Conservation (phyloP, 2,113 vertebrate genomes). For the Silurus meridionalis region DNA sequence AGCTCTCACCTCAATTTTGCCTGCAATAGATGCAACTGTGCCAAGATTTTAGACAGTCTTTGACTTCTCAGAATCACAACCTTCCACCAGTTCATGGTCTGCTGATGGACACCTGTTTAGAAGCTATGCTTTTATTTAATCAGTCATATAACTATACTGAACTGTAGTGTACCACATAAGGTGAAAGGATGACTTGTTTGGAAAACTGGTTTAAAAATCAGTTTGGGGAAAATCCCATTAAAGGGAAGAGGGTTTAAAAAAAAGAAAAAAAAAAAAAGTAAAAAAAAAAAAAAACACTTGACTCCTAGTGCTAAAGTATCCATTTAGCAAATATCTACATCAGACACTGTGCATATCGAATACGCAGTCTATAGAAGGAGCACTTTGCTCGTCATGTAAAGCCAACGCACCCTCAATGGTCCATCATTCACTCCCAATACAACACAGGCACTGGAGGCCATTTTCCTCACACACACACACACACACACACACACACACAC, state of each 20-base stretch:
- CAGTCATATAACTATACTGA: conserved; percentile 6
- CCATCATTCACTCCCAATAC: conserved; percentile 42
- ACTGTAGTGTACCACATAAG: conserved; percentile 10
- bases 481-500: conserved; percentile 45
- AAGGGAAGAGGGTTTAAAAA: background rate
- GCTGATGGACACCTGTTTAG: background rate
- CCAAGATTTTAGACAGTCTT: conserved; percentile 45
- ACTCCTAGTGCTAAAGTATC: conserved; percentile 65
- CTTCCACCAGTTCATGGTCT: conserved; percentile 8
- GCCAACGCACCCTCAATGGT: conserved; percentile 35
- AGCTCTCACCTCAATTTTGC: conserved; percentile 57
- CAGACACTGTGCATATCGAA: conserved; percentile 65
- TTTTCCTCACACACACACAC: conserved; percentile 57
- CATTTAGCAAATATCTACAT: conserved; percentile 73
- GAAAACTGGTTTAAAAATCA: conserved; percentile 17
- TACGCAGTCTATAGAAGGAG: conserved; percentile 61
- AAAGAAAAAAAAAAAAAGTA: conserved; percentile 10
- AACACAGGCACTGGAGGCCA: conserved; percentile 48
- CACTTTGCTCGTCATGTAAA: conserved; percentile 50
- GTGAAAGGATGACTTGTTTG: background rate
- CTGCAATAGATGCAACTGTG: conserved; percentile 44
- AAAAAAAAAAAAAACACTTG: conserved; percentile 33
- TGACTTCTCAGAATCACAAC: conserved; percentile 29
- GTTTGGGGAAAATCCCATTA: background rate
- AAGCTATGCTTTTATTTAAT: background rate